phyloP scores from a whole-genome alignment of 1,140 invertebrate genomes.

The Aplysia californica region DNA sequence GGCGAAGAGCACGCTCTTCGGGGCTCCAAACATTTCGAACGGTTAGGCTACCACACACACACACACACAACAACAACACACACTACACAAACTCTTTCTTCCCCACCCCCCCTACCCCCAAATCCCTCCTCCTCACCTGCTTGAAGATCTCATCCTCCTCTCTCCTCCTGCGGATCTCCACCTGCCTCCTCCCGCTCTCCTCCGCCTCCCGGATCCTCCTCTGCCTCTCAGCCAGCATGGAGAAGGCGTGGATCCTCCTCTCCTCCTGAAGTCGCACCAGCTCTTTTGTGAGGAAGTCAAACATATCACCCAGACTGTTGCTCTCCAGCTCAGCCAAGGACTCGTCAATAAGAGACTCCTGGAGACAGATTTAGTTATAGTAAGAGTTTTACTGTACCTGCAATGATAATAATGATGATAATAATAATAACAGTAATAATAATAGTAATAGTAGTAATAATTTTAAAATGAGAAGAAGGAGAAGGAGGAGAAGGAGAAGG shows the following conservation, averaged over 20 bases:
- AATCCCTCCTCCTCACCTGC: conserved; percentile 72
- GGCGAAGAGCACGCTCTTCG: too few relatives aligned
- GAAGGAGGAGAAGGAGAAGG: too few relatives aligned
- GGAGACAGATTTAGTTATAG: neutral
- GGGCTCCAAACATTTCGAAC: too few relatives aligned
- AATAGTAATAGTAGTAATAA: neutral
- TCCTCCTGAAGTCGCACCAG: conserved; percentile 78
- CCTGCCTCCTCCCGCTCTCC: conserved; percentile 77
- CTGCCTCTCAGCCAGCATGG: conserved; percentile 76
- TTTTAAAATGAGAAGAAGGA: too few relatives aligned
- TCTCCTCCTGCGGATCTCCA: conserved; percentile 74
- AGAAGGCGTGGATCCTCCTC: conserved; percentile 77
- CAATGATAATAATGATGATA: too few relatives aligned
- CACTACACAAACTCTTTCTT: too few relatives aligned
- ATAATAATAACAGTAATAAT: neutral
- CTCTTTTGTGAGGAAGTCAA: conserved; percentile 83
- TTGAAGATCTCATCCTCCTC: conserved; percentile 84
- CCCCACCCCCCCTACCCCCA: too few relatives aligned
- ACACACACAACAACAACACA: too few relatives aligned
- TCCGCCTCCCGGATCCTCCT: conserved; percentile 77
- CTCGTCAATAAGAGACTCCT: conserved; percentile 65
- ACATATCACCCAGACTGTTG: conserved; percentile 73
- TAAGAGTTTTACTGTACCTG: neutral
- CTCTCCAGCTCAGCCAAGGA: conserved; percentile 70
- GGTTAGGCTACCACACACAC: too few relatives aligned